phyloP scores from a whole-genome alignment of 1,140 invertebrate species.

The Drosophila parabipectinata region DNA sequence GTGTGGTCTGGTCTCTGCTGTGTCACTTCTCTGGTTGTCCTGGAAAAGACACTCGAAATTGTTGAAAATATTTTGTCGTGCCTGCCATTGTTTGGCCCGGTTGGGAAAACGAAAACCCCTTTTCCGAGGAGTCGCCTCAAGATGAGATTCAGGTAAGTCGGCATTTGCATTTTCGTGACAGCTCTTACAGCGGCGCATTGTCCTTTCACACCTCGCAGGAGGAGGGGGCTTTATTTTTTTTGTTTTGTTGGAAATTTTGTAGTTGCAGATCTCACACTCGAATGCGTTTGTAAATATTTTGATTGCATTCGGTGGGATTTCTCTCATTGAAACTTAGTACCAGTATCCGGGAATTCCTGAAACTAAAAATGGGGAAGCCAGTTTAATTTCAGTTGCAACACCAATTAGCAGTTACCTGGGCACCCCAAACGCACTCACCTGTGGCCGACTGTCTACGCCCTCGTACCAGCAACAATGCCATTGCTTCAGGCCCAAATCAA shows the following conservation, averaged over 20 bases:
- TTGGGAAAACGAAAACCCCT: conserved; percentile 27
- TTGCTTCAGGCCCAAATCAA: conserved; percentile 66
- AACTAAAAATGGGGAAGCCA: not conserved
- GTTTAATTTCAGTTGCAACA: conserved; percentile 19
- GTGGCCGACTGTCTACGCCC: conserved; percentile 60
- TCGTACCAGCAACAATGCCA: conserved; percentile 42
- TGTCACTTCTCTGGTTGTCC: conserved; percentile 7
- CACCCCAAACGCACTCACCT: conserved; percentile 63
- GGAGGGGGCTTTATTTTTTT: not conserved
- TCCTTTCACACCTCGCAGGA: conserved; percentile 71
- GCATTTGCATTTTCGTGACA: conserved; percentile 54
- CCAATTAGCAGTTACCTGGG: conserved; percentile 54
- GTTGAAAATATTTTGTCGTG: conserved; percentile 76
- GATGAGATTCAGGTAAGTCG: conserved; percentile 36
- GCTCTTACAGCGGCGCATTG: conserved; percentile 32
- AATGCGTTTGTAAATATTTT: conserved; percentile 72
- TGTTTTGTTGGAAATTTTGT: conserved; percentile 5
- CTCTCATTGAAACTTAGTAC: not conserved
- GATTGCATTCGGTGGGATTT: conserved; percentile 64
- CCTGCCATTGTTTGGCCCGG: conserved; percentile 43
- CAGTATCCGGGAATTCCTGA: not conserved
- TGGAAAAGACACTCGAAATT: conserved; percentile 73
- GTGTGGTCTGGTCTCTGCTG: not conserved
- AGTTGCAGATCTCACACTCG: conserved; percentile 31
- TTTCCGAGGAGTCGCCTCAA: conserved; percentile 16